These are phyloP conservation scores for Tenebrio molitor DNA, from an alignment of 1,140 invertebrate species.

Conservation along the genomic window DNA sequence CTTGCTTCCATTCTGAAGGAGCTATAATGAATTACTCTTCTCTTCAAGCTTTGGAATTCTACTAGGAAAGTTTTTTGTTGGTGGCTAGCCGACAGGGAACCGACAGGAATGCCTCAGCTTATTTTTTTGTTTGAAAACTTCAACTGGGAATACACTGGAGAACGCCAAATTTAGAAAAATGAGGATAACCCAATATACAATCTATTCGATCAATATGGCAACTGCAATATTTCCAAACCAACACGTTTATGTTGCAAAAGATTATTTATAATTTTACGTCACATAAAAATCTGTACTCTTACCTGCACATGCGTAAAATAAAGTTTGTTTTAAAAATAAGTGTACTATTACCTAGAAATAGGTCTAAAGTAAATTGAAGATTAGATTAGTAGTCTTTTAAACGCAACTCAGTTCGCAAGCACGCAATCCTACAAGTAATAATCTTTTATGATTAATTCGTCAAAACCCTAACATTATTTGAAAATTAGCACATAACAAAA, in stretches of 20 bases:
- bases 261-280: constrained; percentile 22
- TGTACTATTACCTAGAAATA: constrained; percentile 25
- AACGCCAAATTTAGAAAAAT: constrained; percentile 35
- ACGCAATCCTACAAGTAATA: constrained; percentile 33
- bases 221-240: not conserved
- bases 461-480: constrained; percentile 26
- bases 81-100: constrained; percentile 31
- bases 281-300: not conserved
- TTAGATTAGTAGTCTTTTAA: constrained; percentile 37
- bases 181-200: constrained; percentile 9
- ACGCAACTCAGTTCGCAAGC: constrained; percentile 7
- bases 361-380: constrained; percentile 36
- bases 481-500: constrained; percentile 28
- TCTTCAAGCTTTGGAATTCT: constrained; percentile 20
- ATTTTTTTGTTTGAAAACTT: constrained; percentile 41
- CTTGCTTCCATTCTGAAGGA: constrained; percentile 25
- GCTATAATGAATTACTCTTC: constrained; percentile 39
- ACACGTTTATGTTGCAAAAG: not conserved
- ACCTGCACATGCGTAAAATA: not conserved
- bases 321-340: constrained; percentile 8
- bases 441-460: constrained; percentile 38
- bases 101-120: constrained; percentile 37
- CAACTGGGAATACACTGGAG: constrained; percentile 30
- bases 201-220: constrained; percentile 2
- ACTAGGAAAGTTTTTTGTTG: constrained; percentile 28